phyloP scores from a whole-genome alignment of 2,888 invertebrate genomes.

The Gortyna flavago region DNA sequence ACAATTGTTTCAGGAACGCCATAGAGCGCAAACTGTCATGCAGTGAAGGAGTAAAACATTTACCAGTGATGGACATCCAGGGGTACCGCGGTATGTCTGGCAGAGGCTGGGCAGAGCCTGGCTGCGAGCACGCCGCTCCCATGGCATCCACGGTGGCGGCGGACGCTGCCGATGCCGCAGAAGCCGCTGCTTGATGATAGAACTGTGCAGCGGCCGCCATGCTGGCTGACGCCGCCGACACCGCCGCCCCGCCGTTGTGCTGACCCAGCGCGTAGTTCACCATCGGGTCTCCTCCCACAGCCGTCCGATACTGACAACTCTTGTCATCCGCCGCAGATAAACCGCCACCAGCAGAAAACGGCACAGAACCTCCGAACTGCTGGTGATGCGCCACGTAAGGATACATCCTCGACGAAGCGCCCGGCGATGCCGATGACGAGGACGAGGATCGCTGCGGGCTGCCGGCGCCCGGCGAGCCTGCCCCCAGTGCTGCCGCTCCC shows the following conservation, averaged over 20 bases:
- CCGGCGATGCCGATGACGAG: slow-evolving; percentile 92
- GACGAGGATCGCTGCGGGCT: slow-evolving; percentile 91
- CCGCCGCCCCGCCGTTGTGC: slow-evolving; percentile 93
- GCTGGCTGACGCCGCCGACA: slow-evolving; percentile 91
- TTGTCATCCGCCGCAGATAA: slow-evolving; percentile 92
- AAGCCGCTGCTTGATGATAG: slow-evolving; percentile 95
- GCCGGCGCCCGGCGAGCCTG: slow-evolving; percentile 90
- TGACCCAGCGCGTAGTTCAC: slow-evolving; percentile 95
- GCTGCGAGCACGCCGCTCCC: slow-evolving; percentile 94
- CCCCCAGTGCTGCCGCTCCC: slow-evolving; percentile 91
- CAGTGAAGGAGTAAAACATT: slow-evolving; percentile 87
- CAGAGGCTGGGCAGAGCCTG: slow-evolving; percentile 94
- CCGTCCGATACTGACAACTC: slow-evolving; percentile 94
- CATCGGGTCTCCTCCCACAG: slow-evolving; percentile 92
- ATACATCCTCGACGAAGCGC: slow-evolving; percentile 96
- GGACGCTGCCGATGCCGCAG: slow-evolving; percentile 93
- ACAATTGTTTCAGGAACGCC: slow-evolving; percentile 66
- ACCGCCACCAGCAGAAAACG: slow-evolving; percentile 92
- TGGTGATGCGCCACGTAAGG: slow-evolving; percentile 97
- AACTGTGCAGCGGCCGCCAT: slow-evolving; percentile 95
- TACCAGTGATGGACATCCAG: slow-evolving; percentile 99
- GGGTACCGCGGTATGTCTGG: slow-evolving; percentile 98
- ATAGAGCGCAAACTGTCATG: slow-evolving; percentile 74
- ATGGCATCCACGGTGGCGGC: slow-evolving; percentile 95
- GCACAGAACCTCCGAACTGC: slow-evolving; percentile 93